phyloP scores from a whole-genome alignment of 2,797 vertebrate genomes.

The Limosa lapponica region DNA sequence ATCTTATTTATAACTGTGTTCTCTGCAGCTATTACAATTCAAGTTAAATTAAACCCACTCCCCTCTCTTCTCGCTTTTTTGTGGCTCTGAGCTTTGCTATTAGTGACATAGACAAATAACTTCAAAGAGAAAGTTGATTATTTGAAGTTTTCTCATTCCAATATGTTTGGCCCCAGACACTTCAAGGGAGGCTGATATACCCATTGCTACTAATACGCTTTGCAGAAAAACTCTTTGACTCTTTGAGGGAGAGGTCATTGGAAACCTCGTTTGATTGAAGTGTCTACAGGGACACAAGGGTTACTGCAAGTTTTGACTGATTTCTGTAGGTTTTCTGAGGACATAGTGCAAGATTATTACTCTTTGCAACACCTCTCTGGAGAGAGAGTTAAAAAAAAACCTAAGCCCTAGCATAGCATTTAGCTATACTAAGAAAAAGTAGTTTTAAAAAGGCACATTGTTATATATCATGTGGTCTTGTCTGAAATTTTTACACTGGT shows the following conservation, averaged over 20 bases:
- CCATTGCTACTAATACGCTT: not conserved
- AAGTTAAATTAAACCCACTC: not conserved
- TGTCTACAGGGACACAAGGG: not conserved
- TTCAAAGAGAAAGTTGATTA: not conserved
- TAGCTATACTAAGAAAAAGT: not conserved
- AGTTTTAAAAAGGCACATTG: not conserved
- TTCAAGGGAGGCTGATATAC: not conserved
- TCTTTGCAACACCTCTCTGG: not conserved
- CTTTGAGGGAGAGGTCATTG: not conserved
- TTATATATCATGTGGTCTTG: not conserved
- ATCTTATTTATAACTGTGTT: not conserved
- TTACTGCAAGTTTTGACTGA: not conserved
- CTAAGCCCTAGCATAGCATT: not conserved
- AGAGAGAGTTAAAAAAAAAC: not conserved
- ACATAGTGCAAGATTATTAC: not conserved
- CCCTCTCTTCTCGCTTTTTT: not conserved
- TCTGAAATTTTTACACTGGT: not conserved
- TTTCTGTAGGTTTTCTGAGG: not conserved
- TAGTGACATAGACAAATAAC: not conserved
- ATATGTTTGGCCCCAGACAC: not conserved
- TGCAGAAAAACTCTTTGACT: not conserved
- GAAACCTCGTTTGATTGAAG: not conserved
- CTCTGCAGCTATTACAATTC: not conserved
- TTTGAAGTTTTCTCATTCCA: not conserved
- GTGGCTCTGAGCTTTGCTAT: not conserved